A percentile compares a stretch with the other conserved stretches of the same genome.
These are phyloP conservation scores for Camponotus pennsylvanicus DNA, from an alignment of 1,140 invertebrate species.

Conservation along the genomic window DNA sequence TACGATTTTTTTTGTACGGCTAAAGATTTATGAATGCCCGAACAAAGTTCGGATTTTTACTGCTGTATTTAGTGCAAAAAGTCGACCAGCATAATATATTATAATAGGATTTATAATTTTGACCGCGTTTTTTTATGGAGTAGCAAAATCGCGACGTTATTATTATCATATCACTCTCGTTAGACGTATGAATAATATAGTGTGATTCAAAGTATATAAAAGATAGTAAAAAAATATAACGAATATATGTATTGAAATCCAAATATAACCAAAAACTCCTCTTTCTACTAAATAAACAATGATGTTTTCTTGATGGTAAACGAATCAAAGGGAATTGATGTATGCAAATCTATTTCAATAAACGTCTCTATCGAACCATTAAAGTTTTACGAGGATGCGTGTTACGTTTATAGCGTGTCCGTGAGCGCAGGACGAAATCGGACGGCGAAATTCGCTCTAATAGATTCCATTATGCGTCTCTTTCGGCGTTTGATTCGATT, in stretches of 20 bases:
- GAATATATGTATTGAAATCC: neutral
- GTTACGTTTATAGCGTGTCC: slow-evolving; percentile 3
- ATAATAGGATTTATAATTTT: neutral
- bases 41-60: neutral
- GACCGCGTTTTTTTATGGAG: neutral
- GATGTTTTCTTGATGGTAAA: neutral
- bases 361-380: slow-evolving; percentile 5
- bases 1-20: neutral
- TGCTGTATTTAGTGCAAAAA: neutral
- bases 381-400: slow-evolving; percentile 37
- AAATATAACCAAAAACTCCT: neutral
- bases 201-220: neutral
- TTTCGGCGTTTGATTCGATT: slow-evolving; percentile 59
- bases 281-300: neutral
- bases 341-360: neutral
- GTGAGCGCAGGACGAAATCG: slow-evolving; percentile 21
- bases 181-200: neutral
- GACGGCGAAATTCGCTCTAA: slow-evolving; percentile 36
- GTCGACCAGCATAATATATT: neutral
- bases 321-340: slow-evolving; percentile 10
- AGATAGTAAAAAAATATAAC: neutral
- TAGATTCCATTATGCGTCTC: slow-evolving; percentile 58
- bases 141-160: neutral
- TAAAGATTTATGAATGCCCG: neutral
- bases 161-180: neutral